These are phyloP conservation scores for Pomacea maculata DNA, from an alignment of 1,140 invertebrate genomes.

Conservation along the genomic window DNA sequence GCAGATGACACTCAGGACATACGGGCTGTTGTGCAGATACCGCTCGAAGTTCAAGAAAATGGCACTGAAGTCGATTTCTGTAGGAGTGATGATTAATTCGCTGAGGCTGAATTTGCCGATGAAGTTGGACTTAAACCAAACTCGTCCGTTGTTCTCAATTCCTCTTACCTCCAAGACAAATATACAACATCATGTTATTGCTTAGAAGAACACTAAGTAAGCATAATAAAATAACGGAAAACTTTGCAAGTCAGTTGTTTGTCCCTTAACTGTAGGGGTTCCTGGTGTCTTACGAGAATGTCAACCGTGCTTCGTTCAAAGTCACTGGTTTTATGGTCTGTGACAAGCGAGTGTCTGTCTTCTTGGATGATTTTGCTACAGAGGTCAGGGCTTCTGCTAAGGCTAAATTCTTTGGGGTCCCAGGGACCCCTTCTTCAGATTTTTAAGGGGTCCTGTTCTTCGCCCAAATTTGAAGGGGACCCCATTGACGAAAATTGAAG, in stretches of 20 bases:
- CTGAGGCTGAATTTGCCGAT: conserved; percentile 37
- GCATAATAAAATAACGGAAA: neutral
- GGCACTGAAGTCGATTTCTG: conserved; percentile 36
- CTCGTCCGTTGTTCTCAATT: conserved; percentile 1
- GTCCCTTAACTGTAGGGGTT: neutral
- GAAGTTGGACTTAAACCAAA: conserved; percentile 39
- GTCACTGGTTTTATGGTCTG: no score
- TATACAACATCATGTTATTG: neutral
- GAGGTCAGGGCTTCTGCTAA: no score
- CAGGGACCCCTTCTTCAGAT: no score
- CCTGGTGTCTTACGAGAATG: no score
- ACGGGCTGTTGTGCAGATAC: conserved; percentile 36
- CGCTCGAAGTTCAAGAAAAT: conserved; percentile 42
- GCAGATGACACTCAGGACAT: conserved; percentile 34
- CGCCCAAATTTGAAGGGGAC: no score
- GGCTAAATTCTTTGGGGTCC: no score
- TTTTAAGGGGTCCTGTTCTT: no score
- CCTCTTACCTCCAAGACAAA: conserved; percentile 12
- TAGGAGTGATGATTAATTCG: conserved; percentile 31
- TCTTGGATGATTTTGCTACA: no score
- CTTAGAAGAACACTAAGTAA: neutral
- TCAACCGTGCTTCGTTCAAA: no score
- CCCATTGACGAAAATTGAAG: no score
- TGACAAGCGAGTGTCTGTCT: no score
- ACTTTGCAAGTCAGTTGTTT: neutral